phyloP scores from a whole-genome alignment of 2,113 vertebrate genomes.

The Lepisosteus oculatus region DNA sequence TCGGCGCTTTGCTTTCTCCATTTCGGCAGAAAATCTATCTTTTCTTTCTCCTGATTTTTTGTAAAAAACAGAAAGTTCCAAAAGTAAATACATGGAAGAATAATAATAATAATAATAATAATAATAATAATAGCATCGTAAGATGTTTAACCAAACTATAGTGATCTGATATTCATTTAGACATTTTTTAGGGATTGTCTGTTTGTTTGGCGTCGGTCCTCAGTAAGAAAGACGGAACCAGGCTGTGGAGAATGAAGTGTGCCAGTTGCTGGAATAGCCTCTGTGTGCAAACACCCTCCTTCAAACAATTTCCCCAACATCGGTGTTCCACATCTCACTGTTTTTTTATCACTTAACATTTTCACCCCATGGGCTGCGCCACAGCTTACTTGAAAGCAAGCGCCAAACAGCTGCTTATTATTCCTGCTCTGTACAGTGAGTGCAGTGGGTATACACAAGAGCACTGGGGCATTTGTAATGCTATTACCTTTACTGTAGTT shows the following conservation, averaged over 20 bases:
- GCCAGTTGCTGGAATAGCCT: neutral
- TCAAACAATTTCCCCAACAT: constrained; percentile 2
- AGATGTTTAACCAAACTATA: neutral
- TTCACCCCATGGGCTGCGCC: constrained; percentile 3
- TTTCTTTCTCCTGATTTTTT: no score
- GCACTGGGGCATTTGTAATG: constrained; percentile 6
- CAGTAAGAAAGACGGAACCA: neutral
- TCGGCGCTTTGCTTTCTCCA: neutral
- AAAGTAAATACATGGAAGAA: no score
- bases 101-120: no score
- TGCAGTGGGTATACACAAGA: neutral
- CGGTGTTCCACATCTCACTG: neutral
- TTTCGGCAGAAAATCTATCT: neutral
- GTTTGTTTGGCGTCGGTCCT: neutral
- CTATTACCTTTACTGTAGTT: constrained; percentile 15
- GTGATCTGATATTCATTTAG: neutral
- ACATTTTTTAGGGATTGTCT: neutral
- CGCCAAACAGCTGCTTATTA: constrained; percentile 1
- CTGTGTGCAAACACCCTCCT: neutral
- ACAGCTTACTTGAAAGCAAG: constrained; percentile 5
- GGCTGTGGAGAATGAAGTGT: neutral
- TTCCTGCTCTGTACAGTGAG: neutral
- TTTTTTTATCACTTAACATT: constrained; percentile 8
- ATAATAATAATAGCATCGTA: no score
- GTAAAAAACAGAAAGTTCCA: no score